These are phyloP conservation scores for Acanthis flammea DNA, from an alignment of 2,797 vertebrate genomes.

Conservation along the genomic window DNA sequence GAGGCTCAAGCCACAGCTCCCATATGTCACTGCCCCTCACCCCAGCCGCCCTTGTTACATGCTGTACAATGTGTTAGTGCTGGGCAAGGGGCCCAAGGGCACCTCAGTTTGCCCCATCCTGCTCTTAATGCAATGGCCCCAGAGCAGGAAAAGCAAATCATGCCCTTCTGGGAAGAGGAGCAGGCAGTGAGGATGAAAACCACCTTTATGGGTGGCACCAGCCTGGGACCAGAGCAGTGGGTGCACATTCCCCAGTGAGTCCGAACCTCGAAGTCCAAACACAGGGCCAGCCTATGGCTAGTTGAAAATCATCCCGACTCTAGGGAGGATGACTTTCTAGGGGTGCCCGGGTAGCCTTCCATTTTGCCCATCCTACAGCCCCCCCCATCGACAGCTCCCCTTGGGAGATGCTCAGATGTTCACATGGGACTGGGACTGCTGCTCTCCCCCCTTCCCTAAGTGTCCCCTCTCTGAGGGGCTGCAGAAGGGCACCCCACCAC, in stretches of 20 bases:
- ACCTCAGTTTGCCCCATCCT: not conserved
- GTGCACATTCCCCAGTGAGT: not conserved
- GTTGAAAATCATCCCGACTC: not conserved
- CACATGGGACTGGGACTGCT: not conserved
- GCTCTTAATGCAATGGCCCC: not conserved
- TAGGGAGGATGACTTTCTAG: not conserved
- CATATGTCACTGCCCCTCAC: fast-evolving
- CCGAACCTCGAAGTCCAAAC: not conserved
- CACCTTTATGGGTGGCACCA: not conserved
- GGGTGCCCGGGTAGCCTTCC: not conserved
- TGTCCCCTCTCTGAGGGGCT: not conserved
- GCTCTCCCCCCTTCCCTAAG: not conserved
- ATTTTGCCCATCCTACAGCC: not conserved
- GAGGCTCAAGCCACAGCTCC: not conserved
- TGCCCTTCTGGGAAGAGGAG: not conserved
- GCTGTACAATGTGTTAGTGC: not conserved
- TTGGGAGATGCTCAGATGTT: not conserved
- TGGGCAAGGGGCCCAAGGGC: fast-evolving
- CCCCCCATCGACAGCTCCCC: not conserved
- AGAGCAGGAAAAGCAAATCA: not conserved
- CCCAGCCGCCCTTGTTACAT: not conserved
- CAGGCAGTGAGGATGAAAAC: not conserved
- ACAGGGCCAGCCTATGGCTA: not conserved
- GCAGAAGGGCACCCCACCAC: not conserved
- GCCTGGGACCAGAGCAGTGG: not conserved